Conservation (phyloP, 2,113 vertebrate species). For the Podiceps cristatus region DNA sequence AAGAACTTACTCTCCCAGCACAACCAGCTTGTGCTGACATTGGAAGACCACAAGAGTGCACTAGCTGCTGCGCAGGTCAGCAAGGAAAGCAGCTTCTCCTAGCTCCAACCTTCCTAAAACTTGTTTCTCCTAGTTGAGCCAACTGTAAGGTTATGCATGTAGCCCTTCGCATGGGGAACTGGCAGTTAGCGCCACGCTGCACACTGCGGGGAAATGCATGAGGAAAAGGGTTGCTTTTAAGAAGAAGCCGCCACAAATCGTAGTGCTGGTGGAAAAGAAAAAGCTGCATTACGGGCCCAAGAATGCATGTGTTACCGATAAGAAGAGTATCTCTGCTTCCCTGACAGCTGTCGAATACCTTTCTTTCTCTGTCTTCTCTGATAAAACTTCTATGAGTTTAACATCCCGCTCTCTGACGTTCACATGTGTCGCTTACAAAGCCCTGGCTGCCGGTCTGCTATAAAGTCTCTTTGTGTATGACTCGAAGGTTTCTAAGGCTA, state of each 20-base stretch:
- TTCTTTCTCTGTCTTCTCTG: conserved; percentile 32
- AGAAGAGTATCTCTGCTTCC: not conserved
- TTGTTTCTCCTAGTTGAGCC: not conserved
- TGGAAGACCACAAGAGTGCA: conserved; percentile 99
- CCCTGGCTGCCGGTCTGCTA: not conserved
- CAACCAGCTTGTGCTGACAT: conserved; percentile 89
- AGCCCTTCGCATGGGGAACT: conserved; percentile 20
- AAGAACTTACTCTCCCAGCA: conserved; percentile 91
- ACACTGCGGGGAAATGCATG: conserved; percentile 65
- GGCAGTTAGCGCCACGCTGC: not conserved
- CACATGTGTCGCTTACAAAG: not conserved
- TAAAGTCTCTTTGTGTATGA: not conserved
- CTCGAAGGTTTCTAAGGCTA: not conserved
- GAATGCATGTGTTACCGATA: not conserved
- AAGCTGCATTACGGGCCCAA: not conserved
- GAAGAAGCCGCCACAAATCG: not conserved
- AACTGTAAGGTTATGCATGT: conserved; percentile 67
- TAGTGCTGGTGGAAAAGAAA: not conserved
- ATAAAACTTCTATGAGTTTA: not conserved
- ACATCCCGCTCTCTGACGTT: not conserved
- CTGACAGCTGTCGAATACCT: not conserved
- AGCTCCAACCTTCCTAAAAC: not conserved
- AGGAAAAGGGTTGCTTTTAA: not conserved
- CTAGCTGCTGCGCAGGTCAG: conserved; percentile 95
- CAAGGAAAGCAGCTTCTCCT: conserved; percentile 49